phyloP scores from a whole-genome alignment of 2,888 invertebrate species.

The Microctonus brassicae region DNA sequence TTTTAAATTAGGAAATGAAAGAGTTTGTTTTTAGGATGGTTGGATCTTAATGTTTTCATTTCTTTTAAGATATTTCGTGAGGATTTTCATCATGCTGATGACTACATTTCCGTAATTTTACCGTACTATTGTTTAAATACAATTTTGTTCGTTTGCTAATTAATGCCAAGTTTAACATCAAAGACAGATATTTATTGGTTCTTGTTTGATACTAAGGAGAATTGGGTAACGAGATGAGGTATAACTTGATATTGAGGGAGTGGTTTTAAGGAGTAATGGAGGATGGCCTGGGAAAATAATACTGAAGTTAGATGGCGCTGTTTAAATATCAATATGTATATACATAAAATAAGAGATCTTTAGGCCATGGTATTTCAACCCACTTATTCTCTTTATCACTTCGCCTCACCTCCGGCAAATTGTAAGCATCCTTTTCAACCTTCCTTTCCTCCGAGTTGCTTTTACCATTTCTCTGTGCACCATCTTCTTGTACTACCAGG shows the following conservation, averaged over 20 bases:
- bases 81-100: neutral
- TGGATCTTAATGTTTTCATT: neutral
- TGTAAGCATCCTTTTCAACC: constrained; percentile 24
- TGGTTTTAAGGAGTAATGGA: constrained; percentile 55
- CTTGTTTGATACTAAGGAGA: constrained; percentile 71
- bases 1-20: neutral
- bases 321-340: constrained; percentile 54
- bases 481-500: neutral
- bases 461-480: constrained; percentile 19
- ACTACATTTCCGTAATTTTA: constrained; percentile 36
- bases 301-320: constrained; percentile 44
- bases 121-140: constrained; percentile 73
- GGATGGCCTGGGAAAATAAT: constrained; percentile 37
- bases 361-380: constrained; percentile 1
- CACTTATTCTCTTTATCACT: constrained; percentile 32
- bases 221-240: constrained; percentile 68
- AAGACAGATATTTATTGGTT: constrained; percentile 73
- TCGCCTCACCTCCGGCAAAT: constrained; percentile 29
- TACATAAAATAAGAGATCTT: constrained; percentile 15
- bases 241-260: constrained; percentile 62
- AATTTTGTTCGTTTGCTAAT: constrained; percentile 76
- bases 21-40: neutral
- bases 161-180: constrained; percentile 72
- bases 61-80: neutral
- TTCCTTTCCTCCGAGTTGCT: constrained; percentile 36